Base-by-base conservation (phyloP, 2,797 vertebrate genomes). In the Martes flavigula region DNA sequence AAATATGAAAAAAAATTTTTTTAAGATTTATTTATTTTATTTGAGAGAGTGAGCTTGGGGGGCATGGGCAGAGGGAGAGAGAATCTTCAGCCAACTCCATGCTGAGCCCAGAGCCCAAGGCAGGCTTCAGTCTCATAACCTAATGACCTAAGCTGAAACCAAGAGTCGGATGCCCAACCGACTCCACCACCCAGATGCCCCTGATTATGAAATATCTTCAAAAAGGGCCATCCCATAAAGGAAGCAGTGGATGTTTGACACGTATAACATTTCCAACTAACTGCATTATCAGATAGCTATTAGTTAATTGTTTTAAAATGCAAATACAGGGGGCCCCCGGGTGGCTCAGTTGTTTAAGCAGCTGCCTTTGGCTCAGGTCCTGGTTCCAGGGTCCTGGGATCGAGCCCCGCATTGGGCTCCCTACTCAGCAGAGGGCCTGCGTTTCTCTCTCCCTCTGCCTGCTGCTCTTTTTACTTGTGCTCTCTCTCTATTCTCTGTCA, bases 221-320 rank as follows among this genome's bases (percentile, higher is more conserved):
- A 46, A 95, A 75, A 77, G 54, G 30, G 83, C 64, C 5, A 58
- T 64, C 62, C 11, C 20, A 48, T 60, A 51, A 46, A 83, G 32
- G 46, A 17, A 60, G 12, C 13, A 46, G 20, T 51, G 40, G 7
- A 38, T 82, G 48, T 30, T 90, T 81, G 81, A 91, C 4, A 73
- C 1, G 3, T 15, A 7, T 79, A 68, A 9, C 72, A 66, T 58
- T 90, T 87, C 79, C 11, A 84, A 4, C 48, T 91, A 70, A n/a
- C n/a, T 58, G 25, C 70, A 81, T 83, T 83, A 56, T 9, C 54
- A 56, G 4, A 8, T 48, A 86, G 20, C 12, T 38, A 70, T 32
- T 43, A 66, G 46, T 66, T 72, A 35, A 30, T 88, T 83, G 51
- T 91, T 68, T 91, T 54, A 43, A 94, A 82, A 83, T 90, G 75